Evolutionary conservation across 37 sponge, comb jelly and placozoan species (phyloP).

Genomic region (Eunapius fragilis): DNA sequence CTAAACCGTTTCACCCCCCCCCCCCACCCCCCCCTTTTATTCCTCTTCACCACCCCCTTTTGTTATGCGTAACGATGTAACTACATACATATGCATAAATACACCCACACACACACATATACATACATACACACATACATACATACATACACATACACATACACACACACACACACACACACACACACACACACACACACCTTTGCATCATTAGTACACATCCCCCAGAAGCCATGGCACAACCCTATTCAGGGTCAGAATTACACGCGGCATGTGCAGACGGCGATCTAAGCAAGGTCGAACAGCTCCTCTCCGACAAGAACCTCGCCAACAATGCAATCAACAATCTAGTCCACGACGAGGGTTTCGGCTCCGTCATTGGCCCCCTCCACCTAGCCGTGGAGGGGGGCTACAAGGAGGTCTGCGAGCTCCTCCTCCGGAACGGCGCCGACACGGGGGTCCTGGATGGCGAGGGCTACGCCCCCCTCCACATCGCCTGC

Average conservation of each 20-base stretch:
- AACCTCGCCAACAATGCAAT: conserved; percentile 59
- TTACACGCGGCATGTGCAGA: conserved; percentile 44
- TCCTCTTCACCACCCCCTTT: too few species aligned
- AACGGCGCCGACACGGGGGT: conserved; percentile 56
- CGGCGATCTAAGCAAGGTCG: conserved; percentile 64
- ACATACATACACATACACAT: too few species aligned
- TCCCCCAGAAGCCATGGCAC: conserved; percentile 3
- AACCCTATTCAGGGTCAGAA: conserved; percentile 43
- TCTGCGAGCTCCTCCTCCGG: conserved; percentile 59
- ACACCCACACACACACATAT: too few species aligned
- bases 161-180: too few species aligned
- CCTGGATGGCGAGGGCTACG: conserved; percentile 73
- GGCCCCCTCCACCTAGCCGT: conserved; percentile 74
- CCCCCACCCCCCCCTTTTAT: too few species aligned
- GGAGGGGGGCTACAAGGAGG: conserved; percentile 52
- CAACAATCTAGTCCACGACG: conserved; percentile 57
- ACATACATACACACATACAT: too few species aligned
- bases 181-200: too few species aligned
- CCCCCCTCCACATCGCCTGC: conserved; percentile 76
- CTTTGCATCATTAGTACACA: too few species aligned
- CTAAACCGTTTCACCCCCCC: too few species aligned
- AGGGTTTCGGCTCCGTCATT: conserved; percentile 36
- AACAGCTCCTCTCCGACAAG: conserved; percentile 71
- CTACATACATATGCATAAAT: too few species aligned
- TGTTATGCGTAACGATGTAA: too few species aligned